Base-by-base conservation (phyloP, 53 echinoderm and acorn worm genomes). In the Patiria pectinifera region DNA sequence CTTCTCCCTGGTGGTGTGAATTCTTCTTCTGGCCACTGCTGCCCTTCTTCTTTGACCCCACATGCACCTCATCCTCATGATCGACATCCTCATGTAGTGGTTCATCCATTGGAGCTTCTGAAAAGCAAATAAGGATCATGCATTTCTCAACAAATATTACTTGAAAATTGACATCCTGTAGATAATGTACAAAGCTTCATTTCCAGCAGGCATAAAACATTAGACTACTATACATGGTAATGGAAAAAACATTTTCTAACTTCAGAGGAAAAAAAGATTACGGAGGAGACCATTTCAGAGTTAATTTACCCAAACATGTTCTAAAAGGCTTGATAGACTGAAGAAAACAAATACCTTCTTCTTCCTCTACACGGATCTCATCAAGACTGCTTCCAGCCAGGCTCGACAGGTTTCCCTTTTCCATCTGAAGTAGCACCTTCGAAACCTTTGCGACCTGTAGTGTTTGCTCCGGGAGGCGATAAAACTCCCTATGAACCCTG, bases 361-460 rank as follows among this genome's bases (percentile, higher is more conserved):
- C 94, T 78, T 91, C 91, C 86, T 94, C 92, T 16, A 96, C 69
- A 3, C 91, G 71, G 62, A 96, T 91, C 9, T 95, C 96, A 92
- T 94, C 94, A 4, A 96, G 92, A 70, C 93, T 93, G 69, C 93
- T 95, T 66, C 95, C 96, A 18, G 91, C 93, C 13, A 89, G 84
- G 70, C 87, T 91, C 19, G 87, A 77, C 69, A 91, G 66, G 47
- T 91, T 84, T 26, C 95, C 95, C 53, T 91, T 93, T 80, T 96
- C 96, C 74, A 96, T 85, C 43, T 90, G 82, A 45, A 96, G 78
- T 12, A 96, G 89, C 14, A 96, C 59, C 70, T 96, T 96, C 7
- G 95, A 94, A 21, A 95, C 89, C 70, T 95, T 97, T 49, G 97
- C 95, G 23, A 97, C 84, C 76, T 97, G 97, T 71, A 97, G 26